Evolutionary conservation across 2,797 vertebrate species (phyloP), one percentile per base, ranked within the genome.

Genomic region (Scleropages formosus): DNA sequence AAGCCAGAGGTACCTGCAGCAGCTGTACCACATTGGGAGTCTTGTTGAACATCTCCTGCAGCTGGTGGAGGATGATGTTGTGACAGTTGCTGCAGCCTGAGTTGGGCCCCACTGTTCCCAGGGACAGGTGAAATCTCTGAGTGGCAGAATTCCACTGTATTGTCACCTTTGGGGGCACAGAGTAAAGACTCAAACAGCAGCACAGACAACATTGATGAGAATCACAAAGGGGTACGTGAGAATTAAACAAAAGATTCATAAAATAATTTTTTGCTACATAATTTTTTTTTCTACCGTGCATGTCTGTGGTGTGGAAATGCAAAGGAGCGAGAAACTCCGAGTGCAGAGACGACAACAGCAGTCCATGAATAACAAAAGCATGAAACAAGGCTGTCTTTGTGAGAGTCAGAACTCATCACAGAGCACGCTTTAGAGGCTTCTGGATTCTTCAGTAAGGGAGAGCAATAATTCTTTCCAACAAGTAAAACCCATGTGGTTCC

Each of bases 41-140:
- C 90, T 98, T 99, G 90, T 99, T 99, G 87, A 99, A 99, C 96
- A 98, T 98, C 86, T 99, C 98, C 84, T 99, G 98, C 72, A 99
- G 94, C 85, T 99, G 98, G 87, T 99, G 98, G 71, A 99, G 95
- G 87, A 99, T 99, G 79, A 98, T 99, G 86, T 99, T 99, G 83
- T 99, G 98, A 90, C 98, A 99, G 88, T 99, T 99, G 89, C 96
- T 98, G 84, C 98, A 99, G 87, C 98, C 98, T 49, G 98, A 99
- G 89, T 98, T 98, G 26, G 98, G 97, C 58, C 98, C 98, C 84
- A 98, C 96, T 3, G 98, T 99, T 83, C 98, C 98, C 82, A 99
- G 90, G 65, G 97, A 93, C 60, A 99, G 95, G 83, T 98, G 96
- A 86, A 97, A 99, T 76, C 96, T 95, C 60, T 97, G 97, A 81